Base-by-base conservation (phyloP, 2,797 vertebrate genomes). In the Micrastur ruficollis region DNA sequence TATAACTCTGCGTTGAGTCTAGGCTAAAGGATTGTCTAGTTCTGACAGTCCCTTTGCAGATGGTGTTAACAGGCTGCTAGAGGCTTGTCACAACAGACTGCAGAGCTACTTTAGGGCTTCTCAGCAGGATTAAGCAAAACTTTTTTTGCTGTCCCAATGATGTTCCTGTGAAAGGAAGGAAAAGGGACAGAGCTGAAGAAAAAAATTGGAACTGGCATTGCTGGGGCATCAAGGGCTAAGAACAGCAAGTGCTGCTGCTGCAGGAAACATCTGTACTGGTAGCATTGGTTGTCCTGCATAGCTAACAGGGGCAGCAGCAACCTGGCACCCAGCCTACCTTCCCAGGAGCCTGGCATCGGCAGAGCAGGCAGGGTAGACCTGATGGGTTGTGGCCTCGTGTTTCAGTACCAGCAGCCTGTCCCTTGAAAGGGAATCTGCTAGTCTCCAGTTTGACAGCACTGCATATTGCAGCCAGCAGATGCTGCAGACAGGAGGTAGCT, bases 1-100 rank as follows among this genome's bases (percentile, higher is more conserved):
- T 46, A 0, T 25, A 65, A 40, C 5, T 58, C 42, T 25, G 23
- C 2, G 1, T 25, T 59, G 40, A 36, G n/a, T 63, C 14, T 5
- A 55, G 47, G 44, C 44, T 47, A 34, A 94, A 80, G 29, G 9
- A 67, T 38, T 4, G 2, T 11, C 14, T n/a, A 2, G 3, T 40
- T 85, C n/a, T 49, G 63, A 50, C 70, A 75, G 63, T 32, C 25
- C 21, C 29, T 84, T 80, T 80, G 78, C 55, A 75, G 67, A 34
- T 2, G 0, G 14, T 32, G 29, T 61, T 82, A 82, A 38, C 46
- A 53, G 53, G 18, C 58, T 84, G 71, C 68, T 46, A 46, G 16
- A 73, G 42, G 50, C 38, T 85, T 47, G 38, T 66, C 71, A 84
- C 44, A 84, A 50, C 12, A 53, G 32, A 27, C 38, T 67, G 59